Percentiles rank a stretch among this genome's conserved stretches.
Evolutionary conservation across 2,888 invertebrate genomes (phyloP).

Genomic region (Leistus spinibarbis): DNA sequence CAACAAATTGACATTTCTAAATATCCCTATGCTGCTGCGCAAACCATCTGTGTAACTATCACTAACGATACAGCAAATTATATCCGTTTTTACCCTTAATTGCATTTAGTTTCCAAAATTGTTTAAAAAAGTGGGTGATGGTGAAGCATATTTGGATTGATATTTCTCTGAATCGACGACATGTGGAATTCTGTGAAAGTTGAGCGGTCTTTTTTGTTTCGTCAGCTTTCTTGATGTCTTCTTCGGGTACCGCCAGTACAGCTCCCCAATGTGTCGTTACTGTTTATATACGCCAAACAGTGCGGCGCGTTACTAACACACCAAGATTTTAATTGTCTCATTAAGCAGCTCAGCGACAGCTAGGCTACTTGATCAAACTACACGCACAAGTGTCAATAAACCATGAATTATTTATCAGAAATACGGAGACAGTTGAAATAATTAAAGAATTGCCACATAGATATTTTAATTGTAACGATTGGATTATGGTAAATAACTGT

Average conservation of each 20-base stretch:
- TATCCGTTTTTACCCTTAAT: not conserved
- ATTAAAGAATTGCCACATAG: not conserved
- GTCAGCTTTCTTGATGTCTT: constrained; percentile 22
- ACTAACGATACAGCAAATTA: not conserved
- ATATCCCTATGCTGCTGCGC: not conserved
- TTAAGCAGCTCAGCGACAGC: not conserved
- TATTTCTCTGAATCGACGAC: not conserved
- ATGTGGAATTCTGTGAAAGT: constrained; percentile 2
- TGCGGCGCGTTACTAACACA: constrained; percentile 4
- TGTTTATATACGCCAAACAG: constrained; percentile 22
- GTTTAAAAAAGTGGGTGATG: not conserved
- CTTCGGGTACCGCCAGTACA: constrained; percentile 23
- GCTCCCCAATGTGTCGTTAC: constrained; percentile 26
- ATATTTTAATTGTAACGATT: not conserved
- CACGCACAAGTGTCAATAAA: not conserved
- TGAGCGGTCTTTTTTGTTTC: not conserved
- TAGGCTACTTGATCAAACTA: not conserved
- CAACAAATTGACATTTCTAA: constrained; percentile 11
- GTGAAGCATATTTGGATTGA: not conserved
- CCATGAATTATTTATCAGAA: constrained; percentile 1
- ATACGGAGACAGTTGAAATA: not conserved
- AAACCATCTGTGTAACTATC: not conserved
- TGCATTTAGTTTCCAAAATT: not conserved
- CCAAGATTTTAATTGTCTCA: constrained; percentile 20
- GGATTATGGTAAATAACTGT: too few relatives aligned